These are phyloP conservation scores for Drosophila setosimentum DNA, from an alignment of 2,888 invertebrate species.

Conservation along the genomic window DNA sequence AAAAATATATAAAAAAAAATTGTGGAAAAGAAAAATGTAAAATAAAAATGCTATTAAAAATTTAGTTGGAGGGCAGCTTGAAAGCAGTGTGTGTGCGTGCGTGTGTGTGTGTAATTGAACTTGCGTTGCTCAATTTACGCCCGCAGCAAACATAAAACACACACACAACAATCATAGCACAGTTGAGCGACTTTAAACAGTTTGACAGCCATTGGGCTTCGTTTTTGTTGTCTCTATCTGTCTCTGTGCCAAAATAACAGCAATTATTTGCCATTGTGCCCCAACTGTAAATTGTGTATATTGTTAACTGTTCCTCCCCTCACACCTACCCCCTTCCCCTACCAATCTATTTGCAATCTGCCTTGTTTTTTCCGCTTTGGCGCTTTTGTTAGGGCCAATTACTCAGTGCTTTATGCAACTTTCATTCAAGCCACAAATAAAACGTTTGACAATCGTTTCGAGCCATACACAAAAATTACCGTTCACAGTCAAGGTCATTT, in stretches of 20 bases:
- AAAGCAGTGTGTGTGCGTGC: slow-evolving; percentile 19
- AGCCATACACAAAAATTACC: slow-evolving; percentile 12
- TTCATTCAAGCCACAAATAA: slow-evolving; percentile 31
- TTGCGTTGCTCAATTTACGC: slow-evolving; percentile 70
- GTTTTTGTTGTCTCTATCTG: slow-evolving; percentile 36
- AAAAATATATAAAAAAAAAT: slow-evolving; percentile 16
- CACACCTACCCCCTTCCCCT: no score
- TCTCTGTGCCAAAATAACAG: slow-evolving; percentile 34
- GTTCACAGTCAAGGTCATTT: slow-evolving; percentile 70
- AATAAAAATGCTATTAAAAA: slow-evolving; percentile 68
- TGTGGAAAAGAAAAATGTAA: slow-evolving; percentile 11
- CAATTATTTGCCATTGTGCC: slow-evolving; percentile 56
- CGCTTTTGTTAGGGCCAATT: slow-evolving; percentile 62
- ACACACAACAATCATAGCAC: slow-evolving; percentile 21
- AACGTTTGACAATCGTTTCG: slow-evolving; percentile 29
- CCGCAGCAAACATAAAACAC: slow-evolving; percentile 43
- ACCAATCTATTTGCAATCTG: background rate
- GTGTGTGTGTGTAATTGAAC: slow-evolving; percentile 58
- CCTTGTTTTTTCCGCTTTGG: slow-evolving; percentile 40
- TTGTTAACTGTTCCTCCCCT: slow-evolving; percentile 18
- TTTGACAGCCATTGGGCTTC: slow-evolving; percentile 47
- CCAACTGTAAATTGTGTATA: slow-evolving; percentile 33
- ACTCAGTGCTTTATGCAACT: slow-evolving; percentile 59
- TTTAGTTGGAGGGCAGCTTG: slow-evolving; percentile 64
- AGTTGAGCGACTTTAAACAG: slow-evolving; percentile 50